Evolutionary conservation across 2,888 invertebrate species (phyloP), one percentile per base, ranked within the genome.

Genomic region (Amphiduros pacificus): DNA sequence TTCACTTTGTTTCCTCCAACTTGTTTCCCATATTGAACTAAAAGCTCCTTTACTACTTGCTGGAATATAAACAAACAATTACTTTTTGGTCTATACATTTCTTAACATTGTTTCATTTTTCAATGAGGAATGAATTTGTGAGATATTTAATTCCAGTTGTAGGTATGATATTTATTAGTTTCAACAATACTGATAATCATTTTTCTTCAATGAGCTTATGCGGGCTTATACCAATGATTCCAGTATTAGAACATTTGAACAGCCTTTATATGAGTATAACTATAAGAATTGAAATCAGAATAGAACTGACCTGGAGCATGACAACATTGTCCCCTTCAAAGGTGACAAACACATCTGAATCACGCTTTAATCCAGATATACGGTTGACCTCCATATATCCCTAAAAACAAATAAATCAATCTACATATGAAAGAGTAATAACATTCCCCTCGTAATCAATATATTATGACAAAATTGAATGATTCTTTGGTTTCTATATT

Each of bases 321-420:
- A 65, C 65, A 20, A 62, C 53, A 41, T 65, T 65, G 51, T 65
- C 65, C 1, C 65, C 65, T 49, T 65, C 65, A 56, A 65, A 62
- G 1, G 65, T 65, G 14, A 62, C 62, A 56, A 65, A 65, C 1
- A 60, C 62, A 55, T 65, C 65, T 17, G 56, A 55, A 41, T 65
- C 65, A 22, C 60, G 40, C 56, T 62, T 65, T 44, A 65, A 41
- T 24, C 49, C 49, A 20, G 60, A 52, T 6, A 65, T 55, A 2
- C 65, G 50, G 57, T 65, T 65, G 28, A 41, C 62, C 31, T 65
- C 65, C 62, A 65, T 62, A 44, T 56, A 65, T 3, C 65, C 65
- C 65, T 65, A 29, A 24, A 61, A 55, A 51, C 17, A 59, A 5
- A 50, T 5, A 48, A 44, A 24, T 56, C 24, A 29, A 36, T n/a